Evolutionary conservation across 2,113 vertebrate species (phyloP).

Genomic region (Herpailurus yagouaroundi): DNA sequence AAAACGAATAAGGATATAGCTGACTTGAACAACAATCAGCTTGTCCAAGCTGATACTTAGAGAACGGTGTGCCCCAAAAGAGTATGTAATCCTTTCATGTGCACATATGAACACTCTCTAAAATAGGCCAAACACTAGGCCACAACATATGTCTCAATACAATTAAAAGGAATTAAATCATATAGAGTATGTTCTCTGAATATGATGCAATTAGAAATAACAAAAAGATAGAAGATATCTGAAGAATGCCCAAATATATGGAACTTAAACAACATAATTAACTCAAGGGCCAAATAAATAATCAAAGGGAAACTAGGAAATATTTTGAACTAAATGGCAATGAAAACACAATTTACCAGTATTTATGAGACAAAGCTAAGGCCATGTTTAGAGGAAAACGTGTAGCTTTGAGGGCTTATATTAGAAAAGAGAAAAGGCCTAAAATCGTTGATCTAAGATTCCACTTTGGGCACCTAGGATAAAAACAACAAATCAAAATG

Average conservation of each 20-base stretch:
- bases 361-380: neutral
- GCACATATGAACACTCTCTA: neutral
- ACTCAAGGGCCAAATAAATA: neutral
- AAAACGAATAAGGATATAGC: rapidly evolving
- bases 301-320: neutral
- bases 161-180: neutral
- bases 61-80: neutral
- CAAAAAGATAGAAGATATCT: neutral
- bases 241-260: neutral
- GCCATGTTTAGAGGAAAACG: neutral
- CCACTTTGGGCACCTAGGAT: neutral
- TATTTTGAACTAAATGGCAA: neutral
- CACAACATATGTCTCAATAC: neutral
- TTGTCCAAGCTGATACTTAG: neutral
- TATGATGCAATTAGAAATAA: neutral
- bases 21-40: neutral
- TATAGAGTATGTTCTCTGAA: neutral
- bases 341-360: neutral
- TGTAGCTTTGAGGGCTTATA: neutral
- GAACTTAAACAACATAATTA: neutral
- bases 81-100: rapidly evolving
- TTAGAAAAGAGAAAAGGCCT: neutral
- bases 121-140: neutral
- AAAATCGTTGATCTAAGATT: neutral
- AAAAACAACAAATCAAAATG: neutral